phyloP scores from a whole-genome alignment of 1,140 invertebrate species.

The Varroa destructor region DNA sequence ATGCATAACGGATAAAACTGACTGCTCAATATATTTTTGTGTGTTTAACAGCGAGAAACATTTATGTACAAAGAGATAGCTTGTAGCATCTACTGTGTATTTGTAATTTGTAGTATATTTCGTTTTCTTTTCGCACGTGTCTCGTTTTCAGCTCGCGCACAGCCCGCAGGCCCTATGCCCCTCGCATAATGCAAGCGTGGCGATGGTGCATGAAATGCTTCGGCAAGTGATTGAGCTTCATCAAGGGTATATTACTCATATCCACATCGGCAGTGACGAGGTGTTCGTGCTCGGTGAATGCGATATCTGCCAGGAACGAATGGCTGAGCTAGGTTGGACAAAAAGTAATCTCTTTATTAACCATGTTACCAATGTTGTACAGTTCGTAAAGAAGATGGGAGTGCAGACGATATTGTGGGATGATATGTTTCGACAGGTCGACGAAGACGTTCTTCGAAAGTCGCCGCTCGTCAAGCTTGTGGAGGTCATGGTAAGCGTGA shows the following conservation, averaged over 20 bases:
- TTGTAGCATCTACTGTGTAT: no score
- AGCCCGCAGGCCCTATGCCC: constrained; percentile 47
- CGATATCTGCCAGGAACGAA: constrained; percentile 40
- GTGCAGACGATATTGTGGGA: constrained; percentile 54
- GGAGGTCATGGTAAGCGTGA: constrained; percentile 36
- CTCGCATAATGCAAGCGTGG: constrained; percentile 42
- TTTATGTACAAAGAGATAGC: no score
- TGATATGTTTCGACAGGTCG: constrained; percentile 46
- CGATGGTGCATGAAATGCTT: constrained; percentile 46
- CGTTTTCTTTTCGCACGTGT: no score
- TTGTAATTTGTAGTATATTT: no score
- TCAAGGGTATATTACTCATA: constrained; percentile 38
- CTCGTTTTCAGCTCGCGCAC: constrained; percentile 32
- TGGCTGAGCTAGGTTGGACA: constrained; percentile 41
- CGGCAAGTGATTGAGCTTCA: constrained; percentile 44
- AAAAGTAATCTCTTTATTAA: constrained; percentile 44
- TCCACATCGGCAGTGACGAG: constrained; percentile 45
- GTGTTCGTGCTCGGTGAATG: constrained; percentile 44
- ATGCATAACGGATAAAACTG: no score
- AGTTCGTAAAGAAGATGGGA: constrained; percentile 42
- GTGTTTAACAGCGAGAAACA: no score
- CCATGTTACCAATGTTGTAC: constrained; percentile 43
- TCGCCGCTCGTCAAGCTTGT: constrained; percentile 36
- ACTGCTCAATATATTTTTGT: no score
- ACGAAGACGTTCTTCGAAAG: constrained; percentile 37